Evolutionary conservation across 2,113 vertebrate genomes (phyloP).

Genomic region (Corynorhinus townsendii): DNA sequence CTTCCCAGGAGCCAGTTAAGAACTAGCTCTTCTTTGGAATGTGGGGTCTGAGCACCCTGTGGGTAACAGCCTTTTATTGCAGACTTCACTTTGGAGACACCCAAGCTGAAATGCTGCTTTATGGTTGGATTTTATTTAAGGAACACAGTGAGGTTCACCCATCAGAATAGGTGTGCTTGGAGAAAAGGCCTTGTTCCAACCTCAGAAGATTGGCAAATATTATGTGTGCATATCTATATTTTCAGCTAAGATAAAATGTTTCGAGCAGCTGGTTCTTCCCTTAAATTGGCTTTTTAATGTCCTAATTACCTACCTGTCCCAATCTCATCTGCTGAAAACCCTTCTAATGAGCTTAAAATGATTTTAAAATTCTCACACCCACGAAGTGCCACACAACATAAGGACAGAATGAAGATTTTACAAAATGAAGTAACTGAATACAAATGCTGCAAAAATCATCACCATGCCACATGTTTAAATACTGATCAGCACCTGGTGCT

Average conservation of each 20-base stretch:
- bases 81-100: background rate
- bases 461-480: background rate
- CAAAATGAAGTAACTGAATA: background rate
- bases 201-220: background rate
- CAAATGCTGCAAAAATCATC: background rate
- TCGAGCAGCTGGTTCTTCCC: background rate
- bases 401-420: background rate
- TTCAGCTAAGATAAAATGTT: background rate
- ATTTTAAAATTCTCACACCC: background rate
- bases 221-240: background rate
- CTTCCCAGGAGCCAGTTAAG: background rate
- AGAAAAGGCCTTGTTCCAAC: background rate
- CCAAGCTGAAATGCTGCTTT: background rate
- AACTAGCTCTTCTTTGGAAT: background rate
- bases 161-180: background rate
- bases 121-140: background rate
- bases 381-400: background rate
- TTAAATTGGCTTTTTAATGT: background rate
- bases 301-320: background rate
- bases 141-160: background rate
- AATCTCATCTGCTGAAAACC: background rate
- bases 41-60: background rate
- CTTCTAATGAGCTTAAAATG: slow-evolving; percentile 1
- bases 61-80: background rate
- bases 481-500: background rate